These are phyloP conservation scores for Cotesia chilonis DNA, from an alignment of 1,140 invertebrate genomes.

Conservation along the genomic window DNA sequence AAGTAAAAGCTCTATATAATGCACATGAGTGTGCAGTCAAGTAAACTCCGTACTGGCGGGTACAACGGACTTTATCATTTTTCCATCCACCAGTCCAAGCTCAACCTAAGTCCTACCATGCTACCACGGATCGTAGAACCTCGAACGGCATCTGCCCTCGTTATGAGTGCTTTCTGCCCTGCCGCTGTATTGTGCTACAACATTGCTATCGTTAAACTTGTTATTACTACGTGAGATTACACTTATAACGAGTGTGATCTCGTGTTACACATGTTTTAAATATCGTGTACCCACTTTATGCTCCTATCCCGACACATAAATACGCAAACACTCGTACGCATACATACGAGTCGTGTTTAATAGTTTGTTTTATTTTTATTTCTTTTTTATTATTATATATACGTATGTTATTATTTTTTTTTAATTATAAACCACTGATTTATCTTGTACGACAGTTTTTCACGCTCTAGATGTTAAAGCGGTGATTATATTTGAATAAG, in stretches of 20 bases:
- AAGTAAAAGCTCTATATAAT: not conserved
- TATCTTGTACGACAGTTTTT: no score
- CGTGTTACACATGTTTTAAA: not conserved
- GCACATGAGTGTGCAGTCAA: not conserved
- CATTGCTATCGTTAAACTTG: constrained; percentile 31
- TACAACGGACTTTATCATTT: constrained; percentile 49
- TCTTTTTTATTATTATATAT: no score
- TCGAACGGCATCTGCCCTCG: constrained; percentile 56
- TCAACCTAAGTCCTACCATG: not conserved
- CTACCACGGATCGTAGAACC: constrained; percentile 16
- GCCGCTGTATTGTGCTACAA: not conserved
- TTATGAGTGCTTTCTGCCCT: constrained; percentile 47
- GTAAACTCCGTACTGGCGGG: not conserved
- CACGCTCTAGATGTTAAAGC: no score
- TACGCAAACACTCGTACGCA: no score
- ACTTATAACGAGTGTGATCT: constrained; percentile 1
- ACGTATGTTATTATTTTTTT: no score
- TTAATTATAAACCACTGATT: no score
- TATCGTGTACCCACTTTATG: not conserved
- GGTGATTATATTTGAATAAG: no score
- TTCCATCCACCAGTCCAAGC: constrained; percentile 44
- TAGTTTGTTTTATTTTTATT: no score
- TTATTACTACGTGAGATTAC: constrained; percentile 24
- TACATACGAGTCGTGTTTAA: no score
- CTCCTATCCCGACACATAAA: no score